Base-by-base conservation (phyloP, 2,113 vertebrate genomes). In the Chamaea fasciata region DNA sequence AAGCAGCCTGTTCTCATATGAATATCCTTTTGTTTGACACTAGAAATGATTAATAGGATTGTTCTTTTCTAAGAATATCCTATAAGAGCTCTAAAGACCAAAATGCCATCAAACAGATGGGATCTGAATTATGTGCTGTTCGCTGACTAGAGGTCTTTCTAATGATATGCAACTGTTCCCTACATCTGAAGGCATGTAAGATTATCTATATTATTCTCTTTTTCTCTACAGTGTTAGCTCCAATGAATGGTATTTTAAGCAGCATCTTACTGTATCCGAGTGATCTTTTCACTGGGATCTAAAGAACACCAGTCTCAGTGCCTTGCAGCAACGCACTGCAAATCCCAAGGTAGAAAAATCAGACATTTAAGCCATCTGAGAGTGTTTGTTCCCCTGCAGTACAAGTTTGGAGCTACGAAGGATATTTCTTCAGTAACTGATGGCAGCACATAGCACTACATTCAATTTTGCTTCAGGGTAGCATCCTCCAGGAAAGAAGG, bases 1-100 rank as follows among this genome's bases (percentile, higher is more conserved):
- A 84, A 92, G n/a, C 78, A 84, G 65, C 26, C 57, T 67, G 42
- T 47, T 87, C 46, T 82, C 11, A 62, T 62, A 11, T 53, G 74
- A 94, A 74, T 47, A 77, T 81, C 64, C 17, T 81, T 94, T 87
- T 85, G 41, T 87, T 92, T 62, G 31, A 82, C 79, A 88, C 46
- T 78, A 78, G 46, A 78, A 92, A 69, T 90, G n/a, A 88, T 92
- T 90, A 95, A 87, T 82, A 56, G n/a, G 63, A 78, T 90, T 94
- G 56, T 82, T 85, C 46, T 92, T 87, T 90, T 78, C 56, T 88
- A 75, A 82, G 60, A 88, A 78, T 78, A 87, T 70, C 56, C 21
- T 90, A 2, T 35, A 79, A 86, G 67, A 83, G 16, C 71, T 82
- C 63, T 90, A 65, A 95, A 94, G 50, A 87, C 37, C 23, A 52